A percentile compares a stretch with the other conserved stretches of the same genome.
phyloP scores from a whole-genome alignment of 1,140 invertebrate species.

The Acyrthosiphon pisum region DNA sequence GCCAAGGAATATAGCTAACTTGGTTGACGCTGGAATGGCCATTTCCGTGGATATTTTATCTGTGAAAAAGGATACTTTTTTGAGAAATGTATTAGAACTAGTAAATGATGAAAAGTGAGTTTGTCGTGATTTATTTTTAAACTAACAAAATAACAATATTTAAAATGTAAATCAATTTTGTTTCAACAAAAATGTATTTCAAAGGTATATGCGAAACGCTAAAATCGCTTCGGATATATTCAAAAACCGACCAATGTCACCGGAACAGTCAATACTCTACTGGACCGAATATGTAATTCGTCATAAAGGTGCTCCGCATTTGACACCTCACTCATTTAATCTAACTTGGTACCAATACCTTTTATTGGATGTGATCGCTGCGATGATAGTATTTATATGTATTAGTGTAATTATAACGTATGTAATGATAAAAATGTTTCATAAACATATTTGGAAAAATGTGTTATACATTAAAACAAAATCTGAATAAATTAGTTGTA shows the following conservation, averaged over 20 bases:
- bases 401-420: background rate
- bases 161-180: background rate
- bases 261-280: conserved; percentile 68
- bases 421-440: too few species aligned
- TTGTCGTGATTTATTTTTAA: too few species aligned
- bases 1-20: conserved; percentile 64
- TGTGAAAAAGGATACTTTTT: conserved; percentile 60
- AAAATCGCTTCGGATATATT: conserved; percentile 67
- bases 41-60: conserved; percentile 61
- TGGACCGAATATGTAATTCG: conserved; percentile 70
- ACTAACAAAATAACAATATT: background rate
- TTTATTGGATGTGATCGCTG: conserved; percentile 58
- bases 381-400: background rate
- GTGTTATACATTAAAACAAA: too few species aligned
- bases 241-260: conserved; percentile 67
- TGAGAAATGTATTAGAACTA: conserved; percentile 58
- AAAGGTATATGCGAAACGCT: conserved; percentile 64
- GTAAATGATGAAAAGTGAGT: conserved; percentile 27
- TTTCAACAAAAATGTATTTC: too few species aligned
- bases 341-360: conserved; percentile 60
- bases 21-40: conserved; percentile 62
- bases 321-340: conserved; percentile 57
- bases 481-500: too few species aligned
- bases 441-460: too few species aligned
- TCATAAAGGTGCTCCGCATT: conserved; percentile 62